These are phyloP conservation scores for Pollenia labialis DNA, from an alignment of 2,888 invertebrate species.

Conservation along the genomic window DNA sequence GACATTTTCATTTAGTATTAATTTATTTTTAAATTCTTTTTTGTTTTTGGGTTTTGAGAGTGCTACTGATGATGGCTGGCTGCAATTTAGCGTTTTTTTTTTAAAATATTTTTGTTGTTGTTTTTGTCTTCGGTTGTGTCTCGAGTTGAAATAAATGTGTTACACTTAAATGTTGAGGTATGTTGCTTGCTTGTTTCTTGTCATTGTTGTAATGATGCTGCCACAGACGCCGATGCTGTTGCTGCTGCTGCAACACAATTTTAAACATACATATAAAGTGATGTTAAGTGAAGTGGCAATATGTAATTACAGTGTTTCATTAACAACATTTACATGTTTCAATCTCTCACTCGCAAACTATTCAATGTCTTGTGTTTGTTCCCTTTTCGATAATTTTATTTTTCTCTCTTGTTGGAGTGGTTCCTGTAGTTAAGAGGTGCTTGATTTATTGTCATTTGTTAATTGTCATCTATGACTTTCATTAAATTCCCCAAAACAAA, in stretches of 20 bases:
- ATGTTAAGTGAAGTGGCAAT: constrained; percentile 76
- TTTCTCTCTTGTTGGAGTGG: background rate
- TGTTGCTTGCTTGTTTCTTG: constrained; percentile 70
- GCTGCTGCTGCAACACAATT: constrained; percentile 68
- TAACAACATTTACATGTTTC: constrained; percentile 82
- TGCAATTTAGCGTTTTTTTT: constrained; percentile 23
- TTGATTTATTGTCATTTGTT: constrained; percentile 81
- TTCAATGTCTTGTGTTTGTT: constrained; percentile 9
- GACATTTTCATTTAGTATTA: constrained; percentile 72
- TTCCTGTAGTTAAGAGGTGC: constrained; percentile 31
- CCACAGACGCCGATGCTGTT: background rate
- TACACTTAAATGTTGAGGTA: constrained; percentile 72
- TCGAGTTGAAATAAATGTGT: constrained; percentile 70
- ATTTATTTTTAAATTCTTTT: constrained; percentile 67
- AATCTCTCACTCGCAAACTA: constrained; percentile 78
- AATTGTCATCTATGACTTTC: constrained; percentile 74
- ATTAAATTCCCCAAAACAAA: constrained; percentile 48
- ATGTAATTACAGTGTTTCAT: constrained; percentile 82
- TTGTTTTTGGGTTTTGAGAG: constrained; percentile 17
- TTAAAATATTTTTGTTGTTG: background rate
- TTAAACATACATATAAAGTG: constrained; percentile 77
- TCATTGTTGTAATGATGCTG: constrained; percentile 59
- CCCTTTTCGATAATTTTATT: background rate
- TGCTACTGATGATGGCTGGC: constrained; percentile 41
- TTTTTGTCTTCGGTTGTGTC: constrained; percentile 36